Percentiles rank a stretch among this genome's conserved stretches.
Evolutionary conservation across 1,140 invertebrate species (phyloP).

Genomic region (Danaus plexippus): DNA sequence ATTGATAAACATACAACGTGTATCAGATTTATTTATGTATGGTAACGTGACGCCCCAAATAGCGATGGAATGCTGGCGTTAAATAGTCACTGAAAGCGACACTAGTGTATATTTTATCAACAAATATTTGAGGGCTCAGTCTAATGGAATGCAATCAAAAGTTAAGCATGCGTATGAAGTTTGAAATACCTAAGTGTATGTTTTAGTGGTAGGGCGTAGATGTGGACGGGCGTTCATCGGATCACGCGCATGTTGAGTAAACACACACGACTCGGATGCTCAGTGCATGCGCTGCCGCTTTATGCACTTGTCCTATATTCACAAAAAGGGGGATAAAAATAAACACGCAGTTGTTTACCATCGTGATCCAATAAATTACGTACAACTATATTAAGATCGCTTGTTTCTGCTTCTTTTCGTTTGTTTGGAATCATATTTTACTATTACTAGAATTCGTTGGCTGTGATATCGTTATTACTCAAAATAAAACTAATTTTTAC

Average conservation of each 20-base stretch:
- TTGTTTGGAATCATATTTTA: no score
- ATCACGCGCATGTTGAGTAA: constrained; percentile 52
- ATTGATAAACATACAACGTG: no score
- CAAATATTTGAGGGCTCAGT: constrained; percentile 32
- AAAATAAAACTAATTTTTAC: no score
- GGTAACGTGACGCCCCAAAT: no score
- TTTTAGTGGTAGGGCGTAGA: constrained; percentile 37
- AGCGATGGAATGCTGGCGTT: constrained; percentile 8
- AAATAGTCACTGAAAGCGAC: constrained; percentile 16
- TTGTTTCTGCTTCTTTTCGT: no score
- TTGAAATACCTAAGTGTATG: constrained; percentile 57
- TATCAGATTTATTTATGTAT: no score
- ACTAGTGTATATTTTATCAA: constrained; percentile 27
- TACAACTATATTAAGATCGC: no score
- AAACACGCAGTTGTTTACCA: not conserved
- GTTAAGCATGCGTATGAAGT: constrained; percentile 48
- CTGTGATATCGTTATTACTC: no score
- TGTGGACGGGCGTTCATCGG: constrained; percentile 28
- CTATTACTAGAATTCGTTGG: no score
- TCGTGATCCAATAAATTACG: no score
- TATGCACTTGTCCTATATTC: constrained; percentile 22
- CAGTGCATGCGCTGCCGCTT: constrained; percentile 26
- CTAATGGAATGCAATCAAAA: constrained; percentile 50
- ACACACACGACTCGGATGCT: constrained; percentile 45
- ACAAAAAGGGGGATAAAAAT: constrained; percentile 16